Evolutionary conservation across 1,140 invertebrate genomes (phyloP).

Genomic region (Meloidogyne floridensis): DNA sequence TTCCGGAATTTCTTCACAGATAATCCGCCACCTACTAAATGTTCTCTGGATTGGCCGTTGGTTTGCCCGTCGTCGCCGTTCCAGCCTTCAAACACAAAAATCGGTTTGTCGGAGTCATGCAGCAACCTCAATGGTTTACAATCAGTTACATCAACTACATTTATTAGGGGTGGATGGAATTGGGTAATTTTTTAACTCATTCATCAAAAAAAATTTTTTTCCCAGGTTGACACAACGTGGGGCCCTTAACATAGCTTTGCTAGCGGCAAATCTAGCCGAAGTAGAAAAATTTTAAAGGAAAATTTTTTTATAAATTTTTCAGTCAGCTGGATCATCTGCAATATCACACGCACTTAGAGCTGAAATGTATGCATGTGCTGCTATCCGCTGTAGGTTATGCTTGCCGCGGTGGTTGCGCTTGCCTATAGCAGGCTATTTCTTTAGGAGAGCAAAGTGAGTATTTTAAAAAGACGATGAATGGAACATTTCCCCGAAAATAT

Average conservation of each 20-base stretch:
- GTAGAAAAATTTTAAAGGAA: not conserved
- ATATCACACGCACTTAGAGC: slow-evolving; percentile 54
- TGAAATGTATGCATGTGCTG: slow-evolving; percentile 63
- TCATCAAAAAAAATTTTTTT: not conserved
- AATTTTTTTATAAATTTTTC: slow-evolving; percentile 10
- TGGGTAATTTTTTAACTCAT: slow-evolving; percentile 16
- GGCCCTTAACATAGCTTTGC: slow-evolving; percentile 58
- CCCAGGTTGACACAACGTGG: slow-evolving; percentile 25
- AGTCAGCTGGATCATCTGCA: slow-evolving; percentile 60
- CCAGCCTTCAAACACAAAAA: slow-evolving; percentile 40
- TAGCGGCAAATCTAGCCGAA: slow-evolving; percentile 58
- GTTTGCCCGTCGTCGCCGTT: slow-evolving; percentile 53
- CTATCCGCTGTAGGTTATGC: slow-evolving; percentile 44
- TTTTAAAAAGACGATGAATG: too few relatives aligned
- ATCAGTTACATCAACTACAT: slow-evolving; percentile 60
- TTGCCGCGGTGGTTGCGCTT: slow-evolving; percentile 48
- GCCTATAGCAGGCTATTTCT: slow-evolving; percentile 53
- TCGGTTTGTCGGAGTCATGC: slow-evolving; percentile 60
- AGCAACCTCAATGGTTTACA: slow-evolving; percentile 63
- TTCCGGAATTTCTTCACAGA: not conserved
- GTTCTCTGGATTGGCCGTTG: slow-evolving; percentile 62
- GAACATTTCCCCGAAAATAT: not conserved
- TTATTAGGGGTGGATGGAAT: slow-evolving; percentile 19
- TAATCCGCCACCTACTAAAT: slow-evolving; percentile 59
- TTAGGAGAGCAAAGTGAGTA: slow-evolving; percentile 48